These are phyloP conservation scores for Acronicta psi DNA, from an alignment of 2,888 invertebrate genomes.

Conservation along the genomic window DNA sequence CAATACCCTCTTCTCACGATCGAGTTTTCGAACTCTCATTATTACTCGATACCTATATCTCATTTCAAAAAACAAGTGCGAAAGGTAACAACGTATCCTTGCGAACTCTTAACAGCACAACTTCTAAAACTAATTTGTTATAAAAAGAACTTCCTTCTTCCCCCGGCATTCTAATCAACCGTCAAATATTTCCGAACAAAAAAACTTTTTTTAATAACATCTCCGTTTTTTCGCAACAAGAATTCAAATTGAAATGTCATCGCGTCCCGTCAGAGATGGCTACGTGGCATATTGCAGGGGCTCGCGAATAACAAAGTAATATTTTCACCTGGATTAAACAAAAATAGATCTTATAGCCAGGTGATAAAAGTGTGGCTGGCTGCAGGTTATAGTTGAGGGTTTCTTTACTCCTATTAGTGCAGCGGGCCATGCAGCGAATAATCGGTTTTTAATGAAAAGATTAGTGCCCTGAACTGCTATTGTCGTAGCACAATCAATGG, in stretches of 20 bases:
- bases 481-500: constrained; percentile 79
- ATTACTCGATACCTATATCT: constrained; percentile 25
- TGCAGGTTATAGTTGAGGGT: constrained; percentile 57
- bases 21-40: constrained; percentile 23
- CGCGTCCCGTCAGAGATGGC: constrained; percentile 72
- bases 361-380: constrained; percentile 51
- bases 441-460: constrained; percentile 89
- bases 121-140: constrained; percentile 56
- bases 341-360: constrained; percentile 58
- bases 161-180: constrained; percentile 60
- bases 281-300: constrained; percentile 79
- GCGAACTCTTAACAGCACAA: constrained; percentile 37
- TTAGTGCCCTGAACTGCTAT: constrained; percentile 80
- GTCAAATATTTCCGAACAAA: constrained; percentile 65
- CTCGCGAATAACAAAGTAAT: constrained; percentile 55
- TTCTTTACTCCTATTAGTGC: constrained; percentile 85
- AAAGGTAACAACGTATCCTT: constrained; percentile 31
- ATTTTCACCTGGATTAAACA: constrained; percentile 18
- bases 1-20: no score
- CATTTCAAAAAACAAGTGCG: constrained; percentile 25
- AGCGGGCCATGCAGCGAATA: constrained; percentile 84
- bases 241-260: constrained; percentile 88
- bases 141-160: constrained; percentile 43
- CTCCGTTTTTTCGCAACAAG: constrained; percentile 73
- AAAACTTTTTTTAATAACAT: constrained; percentile 77